Evolutionary conservation across 2,888 invertebrate genomes (phyloP).

Genomic region (Stratiomys singularior): DNA sequence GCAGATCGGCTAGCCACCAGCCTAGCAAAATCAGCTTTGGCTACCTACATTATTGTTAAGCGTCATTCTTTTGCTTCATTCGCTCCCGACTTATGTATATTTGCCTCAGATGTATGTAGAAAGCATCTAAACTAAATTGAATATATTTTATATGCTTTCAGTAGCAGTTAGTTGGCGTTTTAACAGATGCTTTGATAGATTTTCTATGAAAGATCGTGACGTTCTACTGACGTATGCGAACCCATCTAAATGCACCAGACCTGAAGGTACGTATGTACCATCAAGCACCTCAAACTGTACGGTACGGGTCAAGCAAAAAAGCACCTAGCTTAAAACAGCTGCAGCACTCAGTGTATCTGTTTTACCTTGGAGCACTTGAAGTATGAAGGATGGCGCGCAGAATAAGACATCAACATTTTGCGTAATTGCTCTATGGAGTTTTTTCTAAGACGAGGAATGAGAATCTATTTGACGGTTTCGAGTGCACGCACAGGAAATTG

Average conservation of each 20-base stretch:
- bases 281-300: not conserved
- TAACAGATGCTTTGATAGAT: conserved; percentile 48
- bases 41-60: not conserved
- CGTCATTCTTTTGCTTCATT: not conserved
- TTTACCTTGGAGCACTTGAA: not conserved
- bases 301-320: conserved; percentile 27
- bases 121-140: conserved; percentile 28
- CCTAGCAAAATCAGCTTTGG: not conserved
- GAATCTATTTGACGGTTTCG: conserved; percentile 22
- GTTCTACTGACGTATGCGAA: conserved; percentile 32
- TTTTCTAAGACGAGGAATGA: not conserved
- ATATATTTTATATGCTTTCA: conserved; percentile 39
- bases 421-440: conserved; percentile 39
- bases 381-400: conserved; percentile 22
- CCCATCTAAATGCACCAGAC: not conserved
- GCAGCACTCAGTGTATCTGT: conserved; percentile 10
- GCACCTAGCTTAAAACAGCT: not conserved
- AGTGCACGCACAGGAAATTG: conserved; percentile 34
- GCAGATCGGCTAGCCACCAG: not conserved
- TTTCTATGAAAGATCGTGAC: conserved; percentile 46
- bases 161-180: conserved; percentile 40
- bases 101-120: not conserved
- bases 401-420: conserved; percentile 46
- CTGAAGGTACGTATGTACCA: not conserved
- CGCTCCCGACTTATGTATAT: not conserved